Evolutionary conservation across 2,797 vertebrate species (phyloP).

Genomic region (Gymnothorax reevesii): DNA sequence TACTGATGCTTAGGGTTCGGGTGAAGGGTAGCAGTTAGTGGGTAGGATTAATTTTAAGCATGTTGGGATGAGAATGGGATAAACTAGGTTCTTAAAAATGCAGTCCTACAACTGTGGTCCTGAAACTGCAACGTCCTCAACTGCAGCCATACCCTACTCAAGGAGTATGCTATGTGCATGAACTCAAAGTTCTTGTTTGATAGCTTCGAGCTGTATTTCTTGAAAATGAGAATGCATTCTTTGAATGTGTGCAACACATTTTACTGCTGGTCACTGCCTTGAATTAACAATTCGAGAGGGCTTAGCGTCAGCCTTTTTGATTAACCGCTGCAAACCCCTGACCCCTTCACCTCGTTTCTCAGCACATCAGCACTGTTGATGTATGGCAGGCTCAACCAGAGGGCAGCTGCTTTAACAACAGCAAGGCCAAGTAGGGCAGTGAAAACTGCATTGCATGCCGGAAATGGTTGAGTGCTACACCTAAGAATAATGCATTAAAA

Average conservation of each 20-base stretch:
- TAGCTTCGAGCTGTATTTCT: background rate
- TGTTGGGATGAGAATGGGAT: no score
- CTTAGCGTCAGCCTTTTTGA: background rate
- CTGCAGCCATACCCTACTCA: no score
- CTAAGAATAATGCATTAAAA: background rate
- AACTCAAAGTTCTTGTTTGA: background rate
- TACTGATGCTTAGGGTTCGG: no score
- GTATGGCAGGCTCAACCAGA: constrained; percentile 3
- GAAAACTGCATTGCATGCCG: constrained; percentile 41
- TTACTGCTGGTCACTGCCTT: background rate
- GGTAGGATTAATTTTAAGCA: no score
- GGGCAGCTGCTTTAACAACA: constrained; percentile 36
- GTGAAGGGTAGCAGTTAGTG: no score
- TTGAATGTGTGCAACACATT: background rate
- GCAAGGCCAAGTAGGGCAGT: constrained; percentile 32
- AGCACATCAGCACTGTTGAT: background rate
- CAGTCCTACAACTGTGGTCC: no score
- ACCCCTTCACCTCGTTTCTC: constrained; percentile 1
- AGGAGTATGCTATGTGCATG: background rate
- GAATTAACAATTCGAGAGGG: background rate
- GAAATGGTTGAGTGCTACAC: constrained; percentile 27
- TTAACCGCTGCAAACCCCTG: constrained; percentile 10
- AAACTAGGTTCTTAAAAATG: no score
- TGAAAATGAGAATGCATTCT: background rate
- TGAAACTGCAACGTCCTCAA: no score